Conservation (phyloP, 2,797 vertebrate species). For the Xenopus petersii region DNA sequence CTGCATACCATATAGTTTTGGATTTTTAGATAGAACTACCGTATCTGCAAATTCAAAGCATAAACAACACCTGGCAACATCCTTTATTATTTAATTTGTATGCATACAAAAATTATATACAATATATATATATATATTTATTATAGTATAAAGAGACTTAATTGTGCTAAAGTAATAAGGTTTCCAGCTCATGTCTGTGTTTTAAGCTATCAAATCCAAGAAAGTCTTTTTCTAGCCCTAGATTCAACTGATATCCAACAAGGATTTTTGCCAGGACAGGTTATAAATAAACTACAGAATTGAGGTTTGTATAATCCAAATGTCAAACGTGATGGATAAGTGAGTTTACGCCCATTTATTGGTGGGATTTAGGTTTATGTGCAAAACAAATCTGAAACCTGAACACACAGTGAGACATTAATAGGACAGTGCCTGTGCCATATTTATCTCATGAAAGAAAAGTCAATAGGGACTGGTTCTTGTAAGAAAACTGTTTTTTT, state of each 20-base stretch:
- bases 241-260: background rate
- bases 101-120: too few relatives aligned
- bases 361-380: constrained; percentile 1
- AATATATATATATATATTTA: too few relatives aligned
- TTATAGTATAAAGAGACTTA: too few relatives aligned
- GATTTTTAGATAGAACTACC: too few relatives aligned
- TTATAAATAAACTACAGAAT: background rate
- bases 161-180: too few relatives aligned
- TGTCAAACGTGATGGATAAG: constrained; percentile 1
- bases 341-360: background rate
- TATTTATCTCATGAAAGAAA: background rate
- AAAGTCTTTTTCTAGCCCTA: background rate
- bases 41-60: too few relatives aligned
- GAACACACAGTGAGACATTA: background rate
- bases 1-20: too few relatives aligned
- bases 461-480: too few relatives aligned
- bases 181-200: too few relatives aligned
- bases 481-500: too few relatives aligned
- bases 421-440: background rate
- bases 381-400: background rate
- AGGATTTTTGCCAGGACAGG: background rate
- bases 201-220: background rate
- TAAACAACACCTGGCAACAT: too few relatives aligned
- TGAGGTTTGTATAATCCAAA: background rate
- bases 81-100: too few relatives aligned